Percentiles rank a stretch among this genome's conserved stretches.
Conservation (phyloP, 2,888 invertebrate species). For the Melieria picta region DNA sequence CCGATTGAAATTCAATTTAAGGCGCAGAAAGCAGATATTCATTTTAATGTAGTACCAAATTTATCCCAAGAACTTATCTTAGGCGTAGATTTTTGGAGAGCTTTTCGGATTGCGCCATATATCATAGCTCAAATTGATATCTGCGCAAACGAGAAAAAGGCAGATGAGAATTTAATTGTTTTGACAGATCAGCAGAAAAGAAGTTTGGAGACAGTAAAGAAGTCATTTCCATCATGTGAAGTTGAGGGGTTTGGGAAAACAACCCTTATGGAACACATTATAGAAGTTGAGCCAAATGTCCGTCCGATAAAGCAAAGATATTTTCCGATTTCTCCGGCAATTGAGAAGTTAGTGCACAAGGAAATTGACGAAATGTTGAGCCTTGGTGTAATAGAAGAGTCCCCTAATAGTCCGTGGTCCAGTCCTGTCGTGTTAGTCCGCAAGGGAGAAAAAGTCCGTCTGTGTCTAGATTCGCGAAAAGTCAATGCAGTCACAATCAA, state of each 20-base stretch:
- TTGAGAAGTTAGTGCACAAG: conserved; percentile 31
- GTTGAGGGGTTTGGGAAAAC: not conserved
- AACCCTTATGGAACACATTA: not conserved
- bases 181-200: no score
- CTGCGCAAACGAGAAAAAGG: no score
- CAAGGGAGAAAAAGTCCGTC: conserved; percentile 4
- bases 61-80: conserved; percentile 1
- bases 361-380: conserved; percentile 54
- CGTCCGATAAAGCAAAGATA: conserved; percentile 41
- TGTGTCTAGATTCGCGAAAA: conserved; percentile 6
- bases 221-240: no score
- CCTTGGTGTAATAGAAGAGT: conserved; percentile 51
- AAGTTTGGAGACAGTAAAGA: no score
- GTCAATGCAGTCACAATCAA: conserved; percentile 42
- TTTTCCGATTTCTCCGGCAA: conserved; percentile 31
- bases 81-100: not conserved
- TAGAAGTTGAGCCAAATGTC: not conserved
- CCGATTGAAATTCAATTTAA: not conserved
- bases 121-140: no score
- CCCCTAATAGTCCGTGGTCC: conserved; percentile 49
- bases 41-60: conserved; percentile 22
- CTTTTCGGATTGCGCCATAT: no score
- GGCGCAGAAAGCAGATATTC: not conserved
- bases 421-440: conserved; percentile 43
- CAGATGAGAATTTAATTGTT: no score